These are phyloP conservation scores for Hassar affinis DNA, from an alignment of 2,113 vertebrate genomes.

Conservation along the genomic window DNA sequence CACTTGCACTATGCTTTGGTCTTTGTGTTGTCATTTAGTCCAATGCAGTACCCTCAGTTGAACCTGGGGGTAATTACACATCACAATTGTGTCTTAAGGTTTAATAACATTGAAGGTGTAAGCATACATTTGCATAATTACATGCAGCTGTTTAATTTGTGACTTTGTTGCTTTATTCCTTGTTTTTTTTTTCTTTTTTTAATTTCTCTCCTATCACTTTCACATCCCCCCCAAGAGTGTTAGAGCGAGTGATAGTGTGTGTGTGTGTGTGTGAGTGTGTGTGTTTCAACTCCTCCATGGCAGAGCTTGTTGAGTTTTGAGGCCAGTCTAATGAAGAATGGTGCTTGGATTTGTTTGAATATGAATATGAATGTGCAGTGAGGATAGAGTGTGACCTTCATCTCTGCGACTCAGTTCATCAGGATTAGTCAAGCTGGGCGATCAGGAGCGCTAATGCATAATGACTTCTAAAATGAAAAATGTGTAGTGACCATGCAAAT, in stretches of 20 bases:
- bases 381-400: constrained; percentile 99
- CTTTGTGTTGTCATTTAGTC: constrained; percentile 66
- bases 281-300: constrained; percentile 36
- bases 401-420: constrained; percentile 99
- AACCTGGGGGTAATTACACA: constrained; percentile 73
- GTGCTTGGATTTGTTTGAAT: constrained; percentile 95
- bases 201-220: constrained; percentile 13
- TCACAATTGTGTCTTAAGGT: constrained; percentile 73
- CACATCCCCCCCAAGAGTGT: constrained; percentile 64
- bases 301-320: constrained; percentile 68
- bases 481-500: constrained; percentile 99
- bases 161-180: constrained; percentile 73
- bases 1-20: constrained; percentile 63
- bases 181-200: constrained; percentile 54
- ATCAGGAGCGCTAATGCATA: constrained; percentile 99
- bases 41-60: constrained; percentile 66
- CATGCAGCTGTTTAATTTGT: constrained; percentile 75
- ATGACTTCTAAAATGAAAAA: constrained; percentile 99
- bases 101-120: constrained; percentile 77
- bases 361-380: constrained; percentile 97
- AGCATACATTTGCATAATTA: constrained; percentile 78
- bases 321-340: constrained; percentile 75
- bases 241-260: constrained; percentile 63
- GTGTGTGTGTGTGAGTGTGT: constrained; percentile 32
- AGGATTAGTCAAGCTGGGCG: constrained; percentile 99